These are phyloP conservation scores for Glaucidium brasilianum DNA, from an alignment of 2,113 vertebrate genomes.

Conservation along the genomic window DNA sequence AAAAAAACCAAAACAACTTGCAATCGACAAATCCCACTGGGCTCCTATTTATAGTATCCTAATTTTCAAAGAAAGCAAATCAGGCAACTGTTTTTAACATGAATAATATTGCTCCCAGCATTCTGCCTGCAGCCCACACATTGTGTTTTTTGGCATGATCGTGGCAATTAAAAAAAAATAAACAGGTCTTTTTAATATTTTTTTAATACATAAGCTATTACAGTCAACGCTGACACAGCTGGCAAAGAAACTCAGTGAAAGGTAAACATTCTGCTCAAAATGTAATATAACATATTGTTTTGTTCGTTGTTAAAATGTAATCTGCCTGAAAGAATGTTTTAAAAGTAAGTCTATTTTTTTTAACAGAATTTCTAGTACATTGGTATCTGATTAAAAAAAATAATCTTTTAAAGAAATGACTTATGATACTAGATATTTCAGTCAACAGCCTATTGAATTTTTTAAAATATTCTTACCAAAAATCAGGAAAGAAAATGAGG, in stretches of 20 bases:
- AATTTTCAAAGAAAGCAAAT: conserved; percentile 62
- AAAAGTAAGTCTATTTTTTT: neutral
- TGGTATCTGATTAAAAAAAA: neutral
- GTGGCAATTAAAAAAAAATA: conserved; percentile 49
- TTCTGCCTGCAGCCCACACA: conserved; percentile 49
- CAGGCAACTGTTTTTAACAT: conserved; percentile 36
- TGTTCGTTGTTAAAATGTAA: conserved; percentile 29
- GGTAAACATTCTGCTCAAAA: conserved; percentile 53
- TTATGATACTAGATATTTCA: neutral
- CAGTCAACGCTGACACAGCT: conserved; percentile 52
- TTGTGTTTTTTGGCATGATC: conserved; percentile 57
- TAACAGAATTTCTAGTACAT: neutral
- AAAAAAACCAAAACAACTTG: neutral
- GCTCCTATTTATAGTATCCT: conserved; percentile 57
- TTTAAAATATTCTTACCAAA: neutral
- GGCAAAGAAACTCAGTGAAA: conserved; percentile 57
- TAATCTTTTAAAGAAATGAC: neutral
- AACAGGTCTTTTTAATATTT: conserved; percentile 43
- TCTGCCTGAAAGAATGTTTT: conserved; percentile 26
- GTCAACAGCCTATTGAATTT: conserved; percentile 5
- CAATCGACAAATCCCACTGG: conserved; percentile 11
- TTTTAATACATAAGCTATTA: conserved; percentile 36
- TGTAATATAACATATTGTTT: conserved; percentile 46
- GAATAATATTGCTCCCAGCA: conserved; percentile 51
- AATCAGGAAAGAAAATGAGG: neutral